These are phyloP conservation scores for Glyptemys insculpta DNA, from an alignment of 2,797 vertebrate species.

Conservation along the genomic window DNA sequence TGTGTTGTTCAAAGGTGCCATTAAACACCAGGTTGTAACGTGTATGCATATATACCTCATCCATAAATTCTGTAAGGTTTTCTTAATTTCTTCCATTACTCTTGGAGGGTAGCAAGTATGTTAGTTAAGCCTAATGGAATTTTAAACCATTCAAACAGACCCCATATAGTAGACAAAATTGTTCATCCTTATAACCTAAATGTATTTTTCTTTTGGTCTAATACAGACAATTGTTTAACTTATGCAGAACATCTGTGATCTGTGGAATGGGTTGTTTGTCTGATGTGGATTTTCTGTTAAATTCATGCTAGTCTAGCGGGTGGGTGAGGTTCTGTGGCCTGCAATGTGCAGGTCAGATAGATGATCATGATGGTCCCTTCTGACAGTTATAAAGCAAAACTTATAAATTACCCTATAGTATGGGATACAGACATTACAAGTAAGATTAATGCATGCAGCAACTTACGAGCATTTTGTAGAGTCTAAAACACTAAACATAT, in stretches of 20 bases:
- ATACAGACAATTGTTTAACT: conserved; percentile 7
- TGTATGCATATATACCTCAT: neutral
- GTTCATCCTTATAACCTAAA: neutral
- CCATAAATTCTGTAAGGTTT: neutral
- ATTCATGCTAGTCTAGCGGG: neutral
- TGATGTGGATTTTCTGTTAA: conserved; percentile 39
- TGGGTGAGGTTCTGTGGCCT: too few species aligned
- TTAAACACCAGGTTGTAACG: conserved; percentile 9
- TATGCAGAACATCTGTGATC: conserved; percentile 17
- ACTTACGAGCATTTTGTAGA: too few species aligned
- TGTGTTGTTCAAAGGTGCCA: conserved; percentile 14
- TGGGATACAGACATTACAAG: too few species aligned
- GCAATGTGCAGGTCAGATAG: too few species aligned
- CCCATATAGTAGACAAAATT: neutral
- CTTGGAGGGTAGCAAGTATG: neutral
- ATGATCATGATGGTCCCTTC: too few species aligned
- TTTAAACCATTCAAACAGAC: neutral
- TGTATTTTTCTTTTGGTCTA: neutral
- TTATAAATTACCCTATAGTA: too few species aligned
- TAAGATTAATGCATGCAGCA: too few species aligned
- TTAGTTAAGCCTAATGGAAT: neutral
- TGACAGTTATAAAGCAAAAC: too few species aligned
- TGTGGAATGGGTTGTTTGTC: conserved; percentile 4
- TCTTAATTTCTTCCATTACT: conserved; percentile 23
- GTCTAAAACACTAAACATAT: too few species aligned